phyloP scores from a whole-genome alignment of 2,888 invertebrate species.

The Polydrusus tereticollis region DNA sequence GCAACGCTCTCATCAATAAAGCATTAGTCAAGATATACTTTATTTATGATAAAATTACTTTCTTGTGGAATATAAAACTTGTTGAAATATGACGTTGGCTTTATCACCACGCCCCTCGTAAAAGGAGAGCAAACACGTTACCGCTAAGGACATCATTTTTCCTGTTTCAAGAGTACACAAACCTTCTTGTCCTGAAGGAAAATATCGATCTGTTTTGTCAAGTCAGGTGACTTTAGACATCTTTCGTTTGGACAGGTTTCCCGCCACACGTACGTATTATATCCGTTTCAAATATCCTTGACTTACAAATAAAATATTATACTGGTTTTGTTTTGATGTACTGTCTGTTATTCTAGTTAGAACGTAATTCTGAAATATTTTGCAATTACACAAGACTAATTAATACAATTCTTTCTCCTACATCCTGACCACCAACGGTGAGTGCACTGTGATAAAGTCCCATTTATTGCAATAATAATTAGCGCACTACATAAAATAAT shows the following conservation, averaged over 20 bases:
- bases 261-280: neutral
- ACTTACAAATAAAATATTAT: neutral
- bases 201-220: conserved; percentile 32
- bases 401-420: no score
- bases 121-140: conserved; percentile 32
- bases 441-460: no score
- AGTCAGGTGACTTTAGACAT: conserved; percentile 5
- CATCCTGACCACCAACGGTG: no score
- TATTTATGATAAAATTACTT: conserved; percentile 4
- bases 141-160: conserved; percentile 36
- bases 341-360: no score
- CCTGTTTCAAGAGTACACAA: conserved; percentile 34
- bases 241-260: neutral
- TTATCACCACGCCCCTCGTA: conserved; percentile 36
- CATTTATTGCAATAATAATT: no score
- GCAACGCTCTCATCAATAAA: neutral
- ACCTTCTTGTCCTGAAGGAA: conserved; percentile 10
- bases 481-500: no score
- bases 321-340: neutral
- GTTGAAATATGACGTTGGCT: conserved; percentile 31
- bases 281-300: neutral
- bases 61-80: conserved; percentile 25
- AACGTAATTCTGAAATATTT: no score
- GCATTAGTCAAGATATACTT: neutral
- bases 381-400: no score